These are phyloP conservation scores for Drosophila equinoxialis DNA, from an alignment of 1,140 invertebrate species.

Conservation along the genomic window DNA sequence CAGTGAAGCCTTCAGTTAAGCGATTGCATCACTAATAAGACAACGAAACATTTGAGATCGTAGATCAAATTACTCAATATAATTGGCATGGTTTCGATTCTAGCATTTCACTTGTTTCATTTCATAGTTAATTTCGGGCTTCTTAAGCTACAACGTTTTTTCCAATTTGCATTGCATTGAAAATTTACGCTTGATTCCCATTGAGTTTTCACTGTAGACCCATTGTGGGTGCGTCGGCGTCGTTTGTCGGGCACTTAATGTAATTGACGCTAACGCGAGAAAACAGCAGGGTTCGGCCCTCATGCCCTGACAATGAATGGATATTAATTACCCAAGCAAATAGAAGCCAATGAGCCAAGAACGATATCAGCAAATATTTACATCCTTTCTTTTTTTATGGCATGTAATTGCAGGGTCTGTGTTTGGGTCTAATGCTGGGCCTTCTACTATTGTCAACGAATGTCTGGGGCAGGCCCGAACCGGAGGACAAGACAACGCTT, in stretches of 20 bases:
- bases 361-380: constrained; percentile 63
- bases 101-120: no score
- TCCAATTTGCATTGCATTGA: no score
- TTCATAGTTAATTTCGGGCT: no score
- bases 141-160: no score
- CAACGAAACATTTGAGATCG: no score
- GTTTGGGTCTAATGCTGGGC: constrained; percentile 18
- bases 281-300: constrained; percentile 15
- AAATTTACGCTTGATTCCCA: no score
- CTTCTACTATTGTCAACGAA: constrained; percentile 33
- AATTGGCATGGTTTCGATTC: no score
- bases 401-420: constrained; percentile 22
- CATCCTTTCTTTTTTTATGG: constrained; percentile 9
- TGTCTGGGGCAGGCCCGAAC: constrained; percentile 49
- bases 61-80: no score
- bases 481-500: constrained; percentile 4
- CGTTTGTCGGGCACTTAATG: constrained; percentile 7
- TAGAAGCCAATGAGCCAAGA: constrained; percentile 20
- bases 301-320: constrained; percentile 28
- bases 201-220: neutral
- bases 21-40: neutral
- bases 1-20: neutral
- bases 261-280: constrained; percentile 14
- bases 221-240: constrained; percentile 10
- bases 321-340: constrained; percentile 43